Percentiles rank a stretch among this genome's conserved stretches.
These are phyloP conservation scores for Colossoma macropomum DNA, from an alignment of 2,113 vertebrate species.

Conservation along the genomic window DNA sequence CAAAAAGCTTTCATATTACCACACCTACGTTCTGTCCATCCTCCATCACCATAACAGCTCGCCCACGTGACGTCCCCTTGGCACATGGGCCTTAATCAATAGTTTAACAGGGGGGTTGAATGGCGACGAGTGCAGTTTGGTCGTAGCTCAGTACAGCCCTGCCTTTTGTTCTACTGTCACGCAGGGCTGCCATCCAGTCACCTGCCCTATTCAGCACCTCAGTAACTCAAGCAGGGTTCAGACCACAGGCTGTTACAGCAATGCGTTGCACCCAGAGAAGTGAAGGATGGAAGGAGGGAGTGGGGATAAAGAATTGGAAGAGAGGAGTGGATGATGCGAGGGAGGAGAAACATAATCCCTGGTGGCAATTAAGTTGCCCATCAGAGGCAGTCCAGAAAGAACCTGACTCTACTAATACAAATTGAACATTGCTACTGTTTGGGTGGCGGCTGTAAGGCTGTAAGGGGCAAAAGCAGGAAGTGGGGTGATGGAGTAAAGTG, in stretches of 20 bases:
- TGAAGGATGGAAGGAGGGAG: conserved; percentile 49
- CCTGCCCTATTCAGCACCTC: conserved; percentile 55
- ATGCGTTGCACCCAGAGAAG: conserved; percentile 37
- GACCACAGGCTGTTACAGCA: conserved; percentile 28
- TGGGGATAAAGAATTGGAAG: conserved; percentile 32
- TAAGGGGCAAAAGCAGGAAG: conserved; percentile 40
- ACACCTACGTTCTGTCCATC: background rate
- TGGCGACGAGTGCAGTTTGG: conserved; percentile 67
- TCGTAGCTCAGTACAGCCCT: conserved; percentile 69
- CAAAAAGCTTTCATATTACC: background rate
- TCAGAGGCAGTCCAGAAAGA: conserved; percentile 62
- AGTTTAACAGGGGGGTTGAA: conserved; percentile 76
- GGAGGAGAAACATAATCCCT: conserved; percentile 48
- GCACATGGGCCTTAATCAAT: conserved; percentile 75
- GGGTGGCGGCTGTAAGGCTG: conserved; percentile 54
- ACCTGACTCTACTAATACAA: conserved; percentile 69
- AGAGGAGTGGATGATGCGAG: conserved; percentile 5
- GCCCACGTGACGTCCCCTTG: conserved; percentile 59
- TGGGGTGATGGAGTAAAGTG: conserved; percentile 64
- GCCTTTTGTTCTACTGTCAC: conserved; percentile 69
- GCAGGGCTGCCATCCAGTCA: conserved; percentile 52
- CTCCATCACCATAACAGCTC: background rate
- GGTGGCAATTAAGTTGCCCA: conserved; percentile 67
- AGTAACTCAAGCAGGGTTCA: conserved; percentile 54
- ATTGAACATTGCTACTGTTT: conserved; percentile 70